Base-by-base conservation (phyloP, 2,888 invertebrate genomes). In the Orthonevra nobilis region DNA sequence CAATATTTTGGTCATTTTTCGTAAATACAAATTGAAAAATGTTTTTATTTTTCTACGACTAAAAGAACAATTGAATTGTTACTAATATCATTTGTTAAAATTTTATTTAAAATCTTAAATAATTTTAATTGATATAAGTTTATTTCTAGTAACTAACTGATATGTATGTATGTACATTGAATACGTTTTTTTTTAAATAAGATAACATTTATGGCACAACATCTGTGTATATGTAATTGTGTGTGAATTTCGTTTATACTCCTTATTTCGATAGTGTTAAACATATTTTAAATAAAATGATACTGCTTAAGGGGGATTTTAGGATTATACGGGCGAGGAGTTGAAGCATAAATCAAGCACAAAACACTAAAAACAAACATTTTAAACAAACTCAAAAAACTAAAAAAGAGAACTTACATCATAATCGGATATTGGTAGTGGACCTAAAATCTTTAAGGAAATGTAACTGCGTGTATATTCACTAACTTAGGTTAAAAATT, bases 141-240 rank as follows among this genome's bases (percentile, higher is more conserved):
- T 61, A 46, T 36, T 66, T 54, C 48, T n/a, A 72, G 36, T 77
- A 34, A 72, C 54, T 73, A 58, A 72, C 36, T 73, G 73, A 79
- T 79, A 79, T 79, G 79, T 79, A 79, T 79, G 73, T 79, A 73
- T 79, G n/a, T 79, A 79, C 73, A 79, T 30, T 50, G 30, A 79
- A 32, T 61, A 63, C 38, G 61, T 44, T 66, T 28, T 54, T 42
- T n/a, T n/a, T n/a, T n/a, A n/a, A 32, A 32, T 52, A 32, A 48
- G 28, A 63, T 61, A 68, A 73, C 48, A 73, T 60, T 19, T 63
- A 79, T 79, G 79, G 66, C 73, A 73, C 73, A 73, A 30, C 70
- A 40, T 17, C 42, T 52, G 46, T 48, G 19, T 50, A 6, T 17
- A 26, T 54, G 44, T 46, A 7, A n/a, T 32, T 26, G 20, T 38